Percentiles rank a stretch among this genome's conserved stretches.
These are phyloP conservation scores for Osmerus mordax DNA, from an alignment of 2,113 vertebrate species.

Conservation along the genomic window DNA sequence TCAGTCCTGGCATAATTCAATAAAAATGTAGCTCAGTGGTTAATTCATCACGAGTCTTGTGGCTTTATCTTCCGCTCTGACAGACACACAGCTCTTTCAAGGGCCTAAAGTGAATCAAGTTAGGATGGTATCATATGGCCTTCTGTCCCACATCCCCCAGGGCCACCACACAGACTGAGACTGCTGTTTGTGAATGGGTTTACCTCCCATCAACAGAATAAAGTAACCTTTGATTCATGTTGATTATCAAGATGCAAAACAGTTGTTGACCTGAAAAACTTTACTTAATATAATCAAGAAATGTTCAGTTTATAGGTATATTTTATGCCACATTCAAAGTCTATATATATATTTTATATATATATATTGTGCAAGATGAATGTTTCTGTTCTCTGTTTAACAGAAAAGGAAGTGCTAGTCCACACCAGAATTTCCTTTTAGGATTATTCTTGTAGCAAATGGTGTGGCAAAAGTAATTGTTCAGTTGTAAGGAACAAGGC, in stretches of 20 bases:
- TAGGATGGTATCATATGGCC: background rate
- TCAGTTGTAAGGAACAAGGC: too few relatives aligned
- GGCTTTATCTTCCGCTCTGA: slow-evolving; percentile 25
- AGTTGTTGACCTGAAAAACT: background rate
- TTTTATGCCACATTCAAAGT: background rate
- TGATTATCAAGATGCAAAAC: background rate
- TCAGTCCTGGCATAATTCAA: slow-evolving; percentile 38
- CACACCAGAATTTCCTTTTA: background rate
- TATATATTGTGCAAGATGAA: too few relatives aligned
- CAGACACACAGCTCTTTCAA: slow-evolving; percentile 44
- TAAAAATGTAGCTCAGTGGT: slow-evolving; percentile 13
- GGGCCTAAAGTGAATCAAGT: slow-evolving; percentile 9
- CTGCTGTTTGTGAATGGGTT: background rate
- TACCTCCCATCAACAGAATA: background rate
- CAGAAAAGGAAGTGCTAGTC: background rate
- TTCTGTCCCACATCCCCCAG: background rate
- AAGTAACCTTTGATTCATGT: too few relatives aligned
- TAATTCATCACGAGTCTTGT: slow-evolving; percentile 45
- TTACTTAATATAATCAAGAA: background rate
- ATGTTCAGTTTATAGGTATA: background rate
- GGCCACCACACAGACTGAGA: background rate
- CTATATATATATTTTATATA: too few relatives aligned
- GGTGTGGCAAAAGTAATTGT: background rate
- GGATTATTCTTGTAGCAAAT: background rate
- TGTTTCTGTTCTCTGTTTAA: too few relatives aligned